Evolutionary conservation across 2,797 vertebrate genomes (phyloP).

Genomic region (Sitta carolinensis): DNA sequence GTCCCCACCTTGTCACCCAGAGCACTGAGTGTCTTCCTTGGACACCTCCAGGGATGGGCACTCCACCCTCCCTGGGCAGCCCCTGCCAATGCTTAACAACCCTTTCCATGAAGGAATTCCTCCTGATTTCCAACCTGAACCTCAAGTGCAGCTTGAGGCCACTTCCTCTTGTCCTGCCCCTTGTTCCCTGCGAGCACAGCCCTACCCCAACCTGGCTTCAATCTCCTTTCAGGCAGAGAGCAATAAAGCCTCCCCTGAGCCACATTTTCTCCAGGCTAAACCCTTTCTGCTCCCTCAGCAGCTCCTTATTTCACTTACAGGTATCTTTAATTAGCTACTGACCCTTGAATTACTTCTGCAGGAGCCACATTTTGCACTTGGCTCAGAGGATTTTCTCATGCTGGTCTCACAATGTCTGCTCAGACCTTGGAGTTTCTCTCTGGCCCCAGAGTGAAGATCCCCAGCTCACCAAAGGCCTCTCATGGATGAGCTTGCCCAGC

Average conservation of each 20-base stretch:
- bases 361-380: neutral
- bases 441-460: neutral
- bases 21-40: neutral
- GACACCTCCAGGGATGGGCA: neutral
- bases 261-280: neutral
- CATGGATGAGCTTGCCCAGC: accelerated
- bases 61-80: neutral
- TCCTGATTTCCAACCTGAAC: accelerated
- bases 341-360: neutral
- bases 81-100: accelerated
- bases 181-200: neutral
- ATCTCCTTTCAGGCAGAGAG: neutral
- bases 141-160: neutral
- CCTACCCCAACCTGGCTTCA: neutral
- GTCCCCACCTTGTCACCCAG: neutral
- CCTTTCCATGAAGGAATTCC: accelerated
- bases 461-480: neutral
- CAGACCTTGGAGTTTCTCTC: neutral
- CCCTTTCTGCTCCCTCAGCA: neutral
- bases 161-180: neutral
- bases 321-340: neutral
- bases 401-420: neutral
- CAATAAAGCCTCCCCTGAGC: neutral
- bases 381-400: accelerated
- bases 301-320: neutral